Conservation (phyloP, 2,113 vertebrate genomes). For the Aythya baeri region DNA sequence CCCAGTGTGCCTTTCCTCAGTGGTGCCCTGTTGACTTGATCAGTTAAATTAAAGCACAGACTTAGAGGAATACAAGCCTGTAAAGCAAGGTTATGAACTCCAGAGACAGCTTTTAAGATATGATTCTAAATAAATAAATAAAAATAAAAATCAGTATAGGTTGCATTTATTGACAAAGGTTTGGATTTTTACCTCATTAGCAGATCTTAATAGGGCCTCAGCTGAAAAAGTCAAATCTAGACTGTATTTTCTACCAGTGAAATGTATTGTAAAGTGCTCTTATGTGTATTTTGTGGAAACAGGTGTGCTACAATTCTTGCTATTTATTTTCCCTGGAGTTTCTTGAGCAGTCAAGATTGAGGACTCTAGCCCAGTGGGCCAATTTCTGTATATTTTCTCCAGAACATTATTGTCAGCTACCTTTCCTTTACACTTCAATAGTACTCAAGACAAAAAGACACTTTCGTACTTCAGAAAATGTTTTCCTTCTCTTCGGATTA, state of each 20-base stretch:
- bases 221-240: neutral
- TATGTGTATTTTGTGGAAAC: neutral
- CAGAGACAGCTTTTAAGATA: neutral
- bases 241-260: neutral
- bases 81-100: neutral
- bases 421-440: neutral
- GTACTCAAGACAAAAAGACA: rapidly evolving
- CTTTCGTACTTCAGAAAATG: neutral
- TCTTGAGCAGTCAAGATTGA: neutral
- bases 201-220: neutral
- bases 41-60: neutral
- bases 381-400: neutral
- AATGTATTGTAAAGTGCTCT: neutral
- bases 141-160: neutral
- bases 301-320: neutral
- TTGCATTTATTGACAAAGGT: neutral
- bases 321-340: neutral
- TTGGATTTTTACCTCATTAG: neutral
- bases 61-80: neutral
- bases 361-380: neutral
- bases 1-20: neutral
- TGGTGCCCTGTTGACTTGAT: neutral
- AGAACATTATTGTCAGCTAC: neutral
- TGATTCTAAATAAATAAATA: neutral
- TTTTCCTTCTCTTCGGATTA: neutral